phyloP scores from a whole-genome alignment of 2,888 invertebrate genomes.

The Harmothoe impar region DNA sequence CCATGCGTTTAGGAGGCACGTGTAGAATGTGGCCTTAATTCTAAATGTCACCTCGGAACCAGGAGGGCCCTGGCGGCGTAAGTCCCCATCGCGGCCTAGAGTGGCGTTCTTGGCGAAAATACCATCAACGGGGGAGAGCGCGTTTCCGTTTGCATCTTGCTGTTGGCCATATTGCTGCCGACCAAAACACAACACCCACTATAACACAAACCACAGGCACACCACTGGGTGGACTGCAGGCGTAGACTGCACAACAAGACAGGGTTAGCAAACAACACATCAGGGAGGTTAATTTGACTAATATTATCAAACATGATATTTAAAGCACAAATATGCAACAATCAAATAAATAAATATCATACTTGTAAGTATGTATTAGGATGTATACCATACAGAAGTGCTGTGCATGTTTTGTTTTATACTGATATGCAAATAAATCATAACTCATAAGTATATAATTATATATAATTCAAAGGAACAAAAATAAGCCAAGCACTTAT shows the following conservation, averaged over 20 bases:
- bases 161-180: background rate
- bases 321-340: too few relatives aligned
- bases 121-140: slow-evolving; percentile 38
- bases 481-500: too few relatives aligned
- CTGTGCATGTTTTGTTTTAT: too few relatives aligned
- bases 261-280: background rate
- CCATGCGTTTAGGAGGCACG: background rate
- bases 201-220: background rate
- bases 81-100: slow-evolving; percentile 36
- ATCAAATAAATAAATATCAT: too few relatives aligned
- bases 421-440: too few relatives aligned
- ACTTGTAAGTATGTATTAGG: too few relatives aligned
- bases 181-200: slow-evolving; percentile 59
- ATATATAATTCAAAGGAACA: too few relatives aligned
- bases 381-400: too few relatives aligned
- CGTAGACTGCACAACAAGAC: background rate
- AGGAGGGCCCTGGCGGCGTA: background rate
- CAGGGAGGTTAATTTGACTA: too few relatives aligned
- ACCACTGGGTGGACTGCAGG: background rate
- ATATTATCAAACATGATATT: too few relatives aligned
- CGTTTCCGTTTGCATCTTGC: background rate
- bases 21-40: slow-evolving; percentile 14
- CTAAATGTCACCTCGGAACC: slow-evolving; percentile 41
- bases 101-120: slow-evolving; percentile 56
- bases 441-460: too few relatives aligned